Evolutionary conservation across 2,888 invertebrate species (phyloP).

Genomic region (Calameuta idolon): DNA sequence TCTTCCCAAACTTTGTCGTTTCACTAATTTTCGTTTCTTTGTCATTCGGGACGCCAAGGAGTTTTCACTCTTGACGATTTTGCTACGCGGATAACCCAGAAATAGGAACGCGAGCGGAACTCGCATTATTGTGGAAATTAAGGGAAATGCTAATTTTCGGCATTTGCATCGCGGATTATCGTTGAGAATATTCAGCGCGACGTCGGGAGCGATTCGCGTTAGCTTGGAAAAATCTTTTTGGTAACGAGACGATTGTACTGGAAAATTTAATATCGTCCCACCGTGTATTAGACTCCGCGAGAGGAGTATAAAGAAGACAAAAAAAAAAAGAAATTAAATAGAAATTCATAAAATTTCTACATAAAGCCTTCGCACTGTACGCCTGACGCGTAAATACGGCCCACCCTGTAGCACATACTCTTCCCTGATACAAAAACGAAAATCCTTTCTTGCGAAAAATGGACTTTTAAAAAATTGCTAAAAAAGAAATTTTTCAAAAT

Average conservation of each 20-base stretch:
- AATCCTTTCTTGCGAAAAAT: too few relatives aligned
- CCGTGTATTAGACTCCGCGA: not conserved
- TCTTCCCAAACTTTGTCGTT: not conserved
- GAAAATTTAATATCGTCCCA: constrained; percentile 25
- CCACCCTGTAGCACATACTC: too few relatives aligned
- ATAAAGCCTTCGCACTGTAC: not conserved
- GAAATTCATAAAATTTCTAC: not conserved
- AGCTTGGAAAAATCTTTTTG: constrained; percentile 16
- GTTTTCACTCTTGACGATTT: constrained; percentile 23
- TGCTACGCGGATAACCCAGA: constrained; percentile 34
- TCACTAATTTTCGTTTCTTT: not conserved
- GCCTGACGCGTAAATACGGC: not conserved
- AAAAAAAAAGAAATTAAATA: not conserved
- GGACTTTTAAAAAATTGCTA: too few relatives aligned
- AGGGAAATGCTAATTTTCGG: constrained; percentile 50
- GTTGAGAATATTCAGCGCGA: constrained; percentile 42
- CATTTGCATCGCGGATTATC: constrained; percentile 50
- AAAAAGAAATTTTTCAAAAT: too few relatives aligned
- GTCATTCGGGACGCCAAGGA: not conserved
- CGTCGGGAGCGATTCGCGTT: not conserved
- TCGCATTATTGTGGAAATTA: constrained; percentile 52
- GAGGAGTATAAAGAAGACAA: not conserved
- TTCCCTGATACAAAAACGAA: too few relatives aligned
- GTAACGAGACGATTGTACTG: constrained; percentile 18
- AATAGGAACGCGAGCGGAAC: constrained; percentile 21